Conservation (phyloP, 2,888 invertebrate species). For the Lacanobia wlatinum region DNA sequence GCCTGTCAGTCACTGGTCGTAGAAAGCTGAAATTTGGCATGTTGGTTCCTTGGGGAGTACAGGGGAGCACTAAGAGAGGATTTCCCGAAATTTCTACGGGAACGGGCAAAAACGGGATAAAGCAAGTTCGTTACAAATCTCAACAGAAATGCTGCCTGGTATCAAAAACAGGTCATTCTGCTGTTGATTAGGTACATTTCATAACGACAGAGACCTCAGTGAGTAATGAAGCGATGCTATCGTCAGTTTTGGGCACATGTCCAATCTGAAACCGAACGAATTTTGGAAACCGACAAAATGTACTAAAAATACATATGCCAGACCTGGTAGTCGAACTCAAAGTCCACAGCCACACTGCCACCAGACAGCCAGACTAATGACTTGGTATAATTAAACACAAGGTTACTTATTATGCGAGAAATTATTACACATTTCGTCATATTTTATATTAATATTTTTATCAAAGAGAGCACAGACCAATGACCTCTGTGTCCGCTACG, state of each 20-base stretch:
- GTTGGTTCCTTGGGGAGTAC: too few relatives aligned
- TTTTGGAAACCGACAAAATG: constrained; percentile 35
- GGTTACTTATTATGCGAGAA: constrained; percentile 39
- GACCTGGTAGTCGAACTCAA: constrained; percentile 39
- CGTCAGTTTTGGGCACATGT: constrained; percentile 49
- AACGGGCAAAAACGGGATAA: too few relatives aligned
- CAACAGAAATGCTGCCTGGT: neutral
- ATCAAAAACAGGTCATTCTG: constrained; percentile 1
- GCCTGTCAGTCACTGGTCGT: too few relatives aligned
- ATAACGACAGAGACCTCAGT: constrained; percentile 15
- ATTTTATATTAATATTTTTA: constrained; percentile 34
- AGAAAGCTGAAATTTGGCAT: too few relatives aligned
- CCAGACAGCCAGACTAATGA: constrained; percentile 49
- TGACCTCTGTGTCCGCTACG: constrained; percentile 28
- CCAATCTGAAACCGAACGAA: constrained; percentile 44
- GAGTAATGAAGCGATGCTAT: constrained; percentile 23
- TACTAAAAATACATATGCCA: constrained; percentile 23
- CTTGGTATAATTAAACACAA: constrained; percentile 54
- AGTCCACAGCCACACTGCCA: constrained; percentile 39
- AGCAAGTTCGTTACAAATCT: neutral
- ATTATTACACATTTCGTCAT: constrained; percentile 31
- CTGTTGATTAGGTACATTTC: constrained; percentile 4
- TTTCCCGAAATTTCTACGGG: too few relatives aligned
- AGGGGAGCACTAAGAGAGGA: too few relatives aligned
- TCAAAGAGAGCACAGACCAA: constrained; percentile 23